Evolutionary conservation across 2,797 vertebrate species (phyloP), one percentile per base, ranked within the genome.

Genomic region (Danionella dracula): DNA sequence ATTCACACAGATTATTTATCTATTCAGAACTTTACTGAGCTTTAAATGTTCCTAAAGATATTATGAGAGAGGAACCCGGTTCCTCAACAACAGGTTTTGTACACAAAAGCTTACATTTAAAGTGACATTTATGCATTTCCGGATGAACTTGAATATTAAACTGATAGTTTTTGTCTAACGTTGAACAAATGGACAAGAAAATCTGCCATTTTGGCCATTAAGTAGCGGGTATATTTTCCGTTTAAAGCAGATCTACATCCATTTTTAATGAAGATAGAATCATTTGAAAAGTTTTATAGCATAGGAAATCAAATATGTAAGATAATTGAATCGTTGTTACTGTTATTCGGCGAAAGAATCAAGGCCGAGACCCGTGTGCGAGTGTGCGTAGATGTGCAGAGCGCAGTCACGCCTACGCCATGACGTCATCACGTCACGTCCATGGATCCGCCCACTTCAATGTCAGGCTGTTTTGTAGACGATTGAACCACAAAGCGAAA

Each of bases 321-420:
- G 23, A 53, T 55, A 46, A 54, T 46, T 69, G 20, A 69, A 68
- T 73, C 53, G 62, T 53, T 34, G 40, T 73, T 73, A 70, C 57
- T 70, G 62, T 67, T 63, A 66, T 23, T 68, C 55, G 49, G 23
- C 17, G 72, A 61, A 44, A 46, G 29, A 41, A 62, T 54, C 50
- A 19, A 67, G 58, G 70, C 64, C 64, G 63, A 68, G 45, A 67
- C 70, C 70, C 2, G 42, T 37, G 20, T 42, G 70, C 45, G 61
- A 1, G 42, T 37, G 20, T 42, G 70, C 45, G 61, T 54, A 7
- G 46, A 46, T 56, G 17, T 42, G 32, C 19, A 56, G 11, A 17
- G 42, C 12, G 56, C 13, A 35, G 29, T 20, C 29, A 15, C 21
- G 5, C 46, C 19, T 63, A 38, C 40, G 29, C 27, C 31, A 1